A percentile compares a stretch with the other conserved stretches of the same genome.
Conservation (phyloP, 2,797 vertebrate genomes). For the Coluber constrictor region DNA sequence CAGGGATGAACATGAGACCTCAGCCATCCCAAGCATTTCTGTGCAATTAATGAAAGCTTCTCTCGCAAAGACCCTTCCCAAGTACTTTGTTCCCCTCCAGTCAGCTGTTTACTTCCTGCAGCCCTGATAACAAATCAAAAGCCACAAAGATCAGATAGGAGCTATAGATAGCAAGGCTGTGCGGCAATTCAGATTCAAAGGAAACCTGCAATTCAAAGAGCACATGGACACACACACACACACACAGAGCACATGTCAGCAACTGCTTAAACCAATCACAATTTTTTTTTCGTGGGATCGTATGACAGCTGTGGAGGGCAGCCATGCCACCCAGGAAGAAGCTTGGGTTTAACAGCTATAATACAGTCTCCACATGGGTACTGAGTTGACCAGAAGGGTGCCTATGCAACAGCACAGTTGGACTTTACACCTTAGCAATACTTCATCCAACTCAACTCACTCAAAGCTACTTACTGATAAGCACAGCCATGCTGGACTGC, state of each 20-base stretch:
- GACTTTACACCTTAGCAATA: background rate
- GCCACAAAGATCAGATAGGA: background rate
- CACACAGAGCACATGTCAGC: background rate
- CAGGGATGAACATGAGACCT: background rate
- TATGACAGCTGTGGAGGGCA: background rate
- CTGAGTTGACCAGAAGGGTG: background rate
- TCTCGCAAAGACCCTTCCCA: background rate
- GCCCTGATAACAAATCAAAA: background rate
- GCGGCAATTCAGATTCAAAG: background rate
- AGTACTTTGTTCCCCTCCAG: background rate
- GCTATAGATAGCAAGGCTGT: background rate
- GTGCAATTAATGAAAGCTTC: background rate
- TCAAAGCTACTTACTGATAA: slow-evolving; percentile 74
- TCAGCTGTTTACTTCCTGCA: background rate
- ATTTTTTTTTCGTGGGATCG: background rate
- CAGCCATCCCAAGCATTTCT: background rate
- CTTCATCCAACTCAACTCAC: background rate
- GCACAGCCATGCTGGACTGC: slow-evolving; percentile 76
- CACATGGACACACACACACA: background rate
- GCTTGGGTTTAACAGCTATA: background rate
- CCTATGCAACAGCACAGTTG: too few relatives aligned
- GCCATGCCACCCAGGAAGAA: background rate
- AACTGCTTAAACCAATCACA: background rate
- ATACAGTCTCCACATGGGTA: background rate
- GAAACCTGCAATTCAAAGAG: background rate